These are phyloP conservation scores for Rhabdomys dilectus DNA, from an alignment of 2,113 vertebrate species.

Conservation along the genomic window DNA sequence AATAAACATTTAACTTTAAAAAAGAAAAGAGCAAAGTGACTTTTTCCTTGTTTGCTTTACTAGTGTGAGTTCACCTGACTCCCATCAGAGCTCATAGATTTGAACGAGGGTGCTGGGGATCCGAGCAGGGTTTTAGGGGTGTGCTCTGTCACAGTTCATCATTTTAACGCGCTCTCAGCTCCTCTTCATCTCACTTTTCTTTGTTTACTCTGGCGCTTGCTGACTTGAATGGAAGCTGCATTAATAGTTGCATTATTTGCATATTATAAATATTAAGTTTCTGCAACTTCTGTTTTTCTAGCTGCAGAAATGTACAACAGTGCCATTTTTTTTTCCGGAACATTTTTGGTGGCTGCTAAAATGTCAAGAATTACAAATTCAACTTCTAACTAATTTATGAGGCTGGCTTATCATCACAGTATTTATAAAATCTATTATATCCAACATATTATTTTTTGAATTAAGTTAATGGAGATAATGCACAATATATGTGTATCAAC, in stretches of 20 bases:
- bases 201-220: background rate
- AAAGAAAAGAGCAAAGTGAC: background rate
- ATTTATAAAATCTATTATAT: background rate
- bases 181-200: background rate
- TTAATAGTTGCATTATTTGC: background rate
- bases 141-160: background rate
- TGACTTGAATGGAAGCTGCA: background rate
- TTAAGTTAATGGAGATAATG: no score
- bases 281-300: background rate
- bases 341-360: background rate
- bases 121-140: background rate
- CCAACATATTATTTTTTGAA: background rate
- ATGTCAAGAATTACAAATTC: background rate
- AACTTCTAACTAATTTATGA: background rate
- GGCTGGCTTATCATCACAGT: background rate
- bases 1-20: slow-evolving; percentile 30
- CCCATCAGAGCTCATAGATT: background rate
- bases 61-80: background rate
- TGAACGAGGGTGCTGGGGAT: background rate
- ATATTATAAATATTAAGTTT: background rate
- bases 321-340: background rate
- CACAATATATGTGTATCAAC: background rate
- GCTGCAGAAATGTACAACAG: background rate
- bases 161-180: background rate
- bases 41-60: slow-evolving; percentile 27